These are phyloP conservation scores for Aspidiotus rigidus DNA, from an alignment of 2,888 invertebrate species.

Conservation along the genomic window DNA sequence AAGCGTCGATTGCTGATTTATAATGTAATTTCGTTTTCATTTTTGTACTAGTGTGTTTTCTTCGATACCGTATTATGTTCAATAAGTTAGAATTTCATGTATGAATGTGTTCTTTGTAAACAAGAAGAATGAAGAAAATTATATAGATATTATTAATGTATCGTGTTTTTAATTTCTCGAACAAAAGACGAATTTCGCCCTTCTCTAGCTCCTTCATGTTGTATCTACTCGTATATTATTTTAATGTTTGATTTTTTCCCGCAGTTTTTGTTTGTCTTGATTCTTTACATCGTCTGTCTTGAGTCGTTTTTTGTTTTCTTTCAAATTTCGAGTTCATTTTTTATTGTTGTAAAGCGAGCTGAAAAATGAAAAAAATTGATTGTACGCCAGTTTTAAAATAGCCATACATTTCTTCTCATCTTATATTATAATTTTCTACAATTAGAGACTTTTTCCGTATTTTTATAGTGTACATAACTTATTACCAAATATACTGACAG, in stretches of 20 bases:
- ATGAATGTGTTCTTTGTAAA: slow-evolving; percentile 3
- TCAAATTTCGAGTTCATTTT: background rate
- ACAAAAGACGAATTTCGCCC: background rate
- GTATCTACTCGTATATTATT: no score
- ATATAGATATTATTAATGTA: no score
- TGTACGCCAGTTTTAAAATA: slow-evolving; percentile 26
- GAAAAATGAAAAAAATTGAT: no score
- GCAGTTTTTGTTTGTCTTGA: no score
- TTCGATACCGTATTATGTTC: slow-evolving; percentile 6
- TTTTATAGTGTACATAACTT: slow-evolving; percentile 29
- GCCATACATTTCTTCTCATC: slow-evolving; percentile 9
- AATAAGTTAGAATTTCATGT: slow-evolving; percentile 11
- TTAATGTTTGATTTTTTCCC: no score
- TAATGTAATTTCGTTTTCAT: background rate
- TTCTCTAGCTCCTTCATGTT: background rate
- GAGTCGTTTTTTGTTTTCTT: background rate
- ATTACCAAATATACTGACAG: slow-evolving; percentile 28
- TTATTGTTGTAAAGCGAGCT: no score
- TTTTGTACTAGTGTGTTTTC: slow-evolving; percentile 18
- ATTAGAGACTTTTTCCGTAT: slow-evolving; percentile 10
- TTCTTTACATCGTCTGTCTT: no score
- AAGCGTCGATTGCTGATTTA: no score
- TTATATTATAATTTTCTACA: slow-evolving; percentile 6
- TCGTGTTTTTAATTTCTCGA: background rate
- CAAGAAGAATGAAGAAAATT: background rate